A percentile compares a stretch with the other conserved stretches of the same genome.
These are phyloP conservation scores for Akabosia matsudoensis DNA, from an alignment of 1,140 invertebrate species.

Conservation along the genomic window DNA sequence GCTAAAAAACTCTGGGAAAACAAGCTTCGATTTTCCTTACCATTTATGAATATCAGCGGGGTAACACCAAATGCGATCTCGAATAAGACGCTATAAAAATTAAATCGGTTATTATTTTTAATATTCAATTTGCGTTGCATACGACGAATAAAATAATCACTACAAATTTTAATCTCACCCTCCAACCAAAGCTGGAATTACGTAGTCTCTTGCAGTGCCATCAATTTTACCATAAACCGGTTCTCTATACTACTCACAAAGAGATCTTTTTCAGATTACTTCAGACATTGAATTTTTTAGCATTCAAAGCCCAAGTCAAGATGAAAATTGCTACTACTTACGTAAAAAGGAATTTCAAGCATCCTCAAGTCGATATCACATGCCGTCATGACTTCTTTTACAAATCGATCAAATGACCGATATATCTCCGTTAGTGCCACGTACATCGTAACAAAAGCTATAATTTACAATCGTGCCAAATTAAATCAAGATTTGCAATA, in stretches of 20 bases:
- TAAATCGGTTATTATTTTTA: background rate
- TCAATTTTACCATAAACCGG: background rate
- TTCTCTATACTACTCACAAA: background rate
- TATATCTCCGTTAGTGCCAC: background rate
- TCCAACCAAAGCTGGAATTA: background rate
- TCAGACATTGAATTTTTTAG: too few species aligned
- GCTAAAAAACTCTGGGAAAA: background rate
- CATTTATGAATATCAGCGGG: background rate
- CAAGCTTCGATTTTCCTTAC: background rate
- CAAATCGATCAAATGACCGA: background rate
- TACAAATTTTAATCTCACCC: background rate
- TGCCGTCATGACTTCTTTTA: background rate
- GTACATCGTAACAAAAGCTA: background rate
- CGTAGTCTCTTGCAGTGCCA: background rate
- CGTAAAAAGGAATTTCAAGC: background rate
- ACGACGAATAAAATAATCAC: background rate
- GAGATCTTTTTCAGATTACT: too few species aligned
- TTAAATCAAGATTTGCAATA: too few species aligned
- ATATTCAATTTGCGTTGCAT: background rate
- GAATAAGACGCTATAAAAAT: background rate
- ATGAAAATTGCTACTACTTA: background rate
- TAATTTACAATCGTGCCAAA: background rate
- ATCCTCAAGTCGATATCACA: background rate
- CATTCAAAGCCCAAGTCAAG: too few species aligned
- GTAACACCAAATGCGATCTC: background rate